Evolutionary conservation across 2,113 vertebrate species (phyloP).

Genomic region (Rousettus leschenaultii): DNA sequence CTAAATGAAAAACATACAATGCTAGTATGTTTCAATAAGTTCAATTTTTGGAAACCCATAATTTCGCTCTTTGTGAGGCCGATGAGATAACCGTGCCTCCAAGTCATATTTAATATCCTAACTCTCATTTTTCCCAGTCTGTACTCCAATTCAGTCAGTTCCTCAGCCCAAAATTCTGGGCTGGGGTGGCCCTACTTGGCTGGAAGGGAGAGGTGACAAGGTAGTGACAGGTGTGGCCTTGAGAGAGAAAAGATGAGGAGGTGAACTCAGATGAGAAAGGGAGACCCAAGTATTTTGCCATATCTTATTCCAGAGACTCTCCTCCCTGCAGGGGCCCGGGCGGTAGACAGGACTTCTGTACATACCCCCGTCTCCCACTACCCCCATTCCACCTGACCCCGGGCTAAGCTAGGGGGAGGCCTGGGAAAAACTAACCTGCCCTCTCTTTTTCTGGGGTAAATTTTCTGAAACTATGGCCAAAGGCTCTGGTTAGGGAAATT

Average conservation of each 20-base stretch:
- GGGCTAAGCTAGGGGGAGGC: not conserved
- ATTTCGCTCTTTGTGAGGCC: not conserved
- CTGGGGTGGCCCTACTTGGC: not conserved
- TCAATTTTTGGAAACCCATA: not conserved
- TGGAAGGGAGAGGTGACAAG: not conserved
- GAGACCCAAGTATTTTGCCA: not conserved
- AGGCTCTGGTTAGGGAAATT: not conserved
- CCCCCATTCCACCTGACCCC: rapidly evolving
- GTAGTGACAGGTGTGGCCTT: not conserved
- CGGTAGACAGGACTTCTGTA: not conserved
- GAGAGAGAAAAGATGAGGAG: not conserved
- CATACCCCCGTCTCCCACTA: too few relatives aligned
- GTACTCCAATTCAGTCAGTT: not conserved
- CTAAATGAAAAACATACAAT: not conserved
- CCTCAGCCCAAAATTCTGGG: not conserved
- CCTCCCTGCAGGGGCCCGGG: not conserved
- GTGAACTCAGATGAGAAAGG: not conserved
- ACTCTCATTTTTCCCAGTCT: not conserved
- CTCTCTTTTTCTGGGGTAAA: not conserved
- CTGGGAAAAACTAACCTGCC: not conserved
- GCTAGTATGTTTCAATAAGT: not conserved
- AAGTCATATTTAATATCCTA: not conserved
- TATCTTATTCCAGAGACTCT: not conserved
- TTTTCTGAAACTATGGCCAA: not conserved
- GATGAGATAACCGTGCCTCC: not conserved